phyloP scores from a whole-genome alignment of 2,888 invertebrate genomes.

The Rhingia campestris region DNA sequence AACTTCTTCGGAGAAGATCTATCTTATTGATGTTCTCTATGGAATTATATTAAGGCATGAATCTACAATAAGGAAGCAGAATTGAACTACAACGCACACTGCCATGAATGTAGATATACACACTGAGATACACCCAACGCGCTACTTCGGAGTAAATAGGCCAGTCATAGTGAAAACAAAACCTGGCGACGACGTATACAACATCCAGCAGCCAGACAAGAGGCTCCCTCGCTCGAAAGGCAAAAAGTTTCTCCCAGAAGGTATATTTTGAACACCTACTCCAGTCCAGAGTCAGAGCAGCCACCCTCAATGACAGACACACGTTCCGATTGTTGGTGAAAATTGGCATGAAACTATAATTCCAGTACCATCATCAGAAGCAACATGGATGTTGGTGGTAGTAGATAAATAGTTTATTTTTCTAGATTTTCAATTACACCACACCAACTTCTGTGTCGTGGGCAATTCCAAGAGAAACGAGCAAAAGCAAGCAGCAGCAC shows the following conservation, averaged over 20 bases:
- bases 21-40: not conserved
- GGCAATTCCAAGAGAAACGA: no score
- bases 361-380: not conserved
- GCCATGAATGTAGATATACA: not conserved
- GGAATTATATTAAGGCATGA: conserved; percentile 28
- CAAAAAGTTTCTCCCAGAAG: conserved; percentile 25
- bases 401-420: conserved; percentile 39
- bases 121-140: not conserved
- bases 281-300: conserved; percentile 4
- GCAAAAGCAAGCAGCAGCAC: no score
- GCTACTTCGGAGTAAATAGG: conserved; percentile 51
- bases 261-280: not conserved
- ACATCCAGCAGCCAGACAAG: conserved; percentile 9
- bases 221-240: not conserved
- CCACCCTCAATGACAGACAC: conserved; percentile 25
- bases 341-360: not conserved
- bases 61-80: conserved; percentile 62
- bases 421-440: conserved; percentile 53
- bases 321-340: conserved; percentile 4
- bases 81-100: conserved; percentile 13
- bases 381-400: not conserved
- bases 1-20: no score
- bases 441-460: not conserved
- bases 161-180: conserved; percentile 43
- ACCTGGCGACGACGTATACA: conserved; percentile 5